phyloP scores from a whole-genome alignment of 2,888 invertebrate genomes.

The Psylliodes chrysocephalus region DNA sequence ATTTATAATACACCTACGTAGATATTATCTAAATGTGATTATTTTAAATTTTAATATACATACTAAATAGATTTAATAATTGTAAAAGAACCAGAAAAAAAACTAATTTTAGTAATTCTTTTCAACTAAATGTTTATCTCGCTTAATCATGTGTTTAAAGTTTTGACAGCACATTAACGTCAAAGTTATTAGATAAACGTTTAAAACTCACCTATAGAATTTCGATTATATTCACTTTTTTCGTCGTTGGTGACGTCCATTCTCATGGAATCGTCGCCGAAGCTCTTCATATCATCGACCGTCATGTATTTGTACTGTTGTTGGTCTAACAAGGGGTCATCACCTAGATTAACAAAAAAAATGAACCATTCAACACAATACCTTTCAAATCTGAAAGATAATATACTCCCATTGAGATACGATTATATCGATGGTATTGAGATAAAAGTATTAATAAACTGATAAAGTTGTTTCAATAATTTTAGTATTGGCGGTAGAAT shows the following conservation, averaged over 20 bases:
- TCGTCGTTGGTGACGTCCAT: slow-evolving; percentile 64
- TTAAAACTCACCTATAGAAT: slow-evolving; percentile 60
- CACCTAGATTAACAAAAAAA: slow-evolving; percentile 65
- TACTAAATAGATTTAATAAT: too few relatives aligned
- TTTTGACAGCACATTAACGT: neutral
- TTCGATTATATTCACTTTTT: slow-evolving; percentile 62
- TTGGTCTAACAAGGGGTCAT: slow-evolving; percentile 77
- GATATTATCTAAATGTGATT: too few relatives aligned
- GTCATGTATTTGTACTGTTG: slow-evolving; percentile 83
- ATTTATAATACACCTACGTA: too few relatives aligned
- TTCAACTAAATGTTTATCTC: too few relatives aligned
- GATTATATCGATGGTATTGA: slow-evolving; percentile 19
- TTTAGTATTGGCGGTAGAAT: slow-evolving; percentile 2
- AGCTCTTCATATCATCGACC: slow-evolving; percentile 81
- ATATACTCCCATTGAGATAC: slow-evolving; percentile 28
- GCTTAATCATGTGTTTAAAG: neutral
- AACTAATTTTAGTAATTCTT: too few relatives aligned
- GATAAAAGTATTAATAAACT: slow-evolving; percentile 20
- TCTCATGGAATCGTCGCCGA: slow-evolving; percentile 76
- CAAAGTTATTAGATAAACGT: neutral
- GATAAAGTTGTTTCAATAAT: slow-evolving; percentile 15
- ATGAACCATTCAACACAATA: neutral
- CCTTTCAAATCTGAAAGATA: slow-evolving; percentile 14
- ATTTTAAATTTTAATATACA: too few relatives aligned
- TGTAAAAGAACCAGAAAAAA: too few relatives aligned